Percentiles rank a stretch among this genome's conserved stretches.
These are phyloP conservation scores for Eurystomus gularis DNA, from an alignment of 2,113 vertebrate genomes.

Conservation along the genomic window DNA sequence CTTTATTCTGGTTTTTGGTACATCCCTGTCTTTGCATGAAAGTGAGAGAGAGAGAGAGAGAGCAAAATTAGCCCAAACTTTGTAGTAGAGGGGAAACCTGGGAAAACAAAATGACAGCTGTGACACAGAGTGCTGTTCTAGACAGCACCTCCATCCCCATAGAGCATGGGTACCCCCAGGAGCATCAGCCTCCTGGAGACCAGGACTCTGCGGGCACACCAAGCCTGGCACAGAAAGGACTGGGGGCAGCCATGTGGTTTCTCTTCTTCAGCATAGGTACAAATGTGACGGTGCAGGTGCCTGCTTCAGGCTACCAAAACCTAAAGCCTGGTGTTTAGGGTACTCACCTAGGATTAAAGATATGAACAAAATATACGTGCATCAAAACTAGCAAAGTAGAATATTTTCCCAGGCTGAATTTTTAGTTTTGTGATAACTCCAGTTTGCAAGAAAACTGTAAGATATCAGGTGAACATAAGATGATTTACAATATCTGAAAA, in stretches of 20 bases:
- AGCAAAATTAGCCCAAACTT: background rate
- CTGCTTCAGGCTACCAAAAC: rapidly evolving
- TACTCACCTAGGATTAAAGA: background rate
- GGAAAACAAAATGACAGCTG: background rate
- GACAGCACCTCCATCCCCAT: rapidly evolving
- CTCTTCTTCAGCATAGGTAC: background rate
- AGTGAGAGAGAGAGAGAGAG: background rate
- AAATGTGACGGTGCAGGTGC: background rate
- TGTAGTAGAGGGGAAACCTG: background rate
- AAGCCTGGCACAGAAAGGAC: background rate
- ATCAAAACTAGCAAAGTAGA: background rate
- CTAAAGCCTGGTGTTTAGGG: background rate
- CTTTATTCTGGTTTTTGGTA: background rate
- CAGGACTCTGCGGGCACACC: background rate
- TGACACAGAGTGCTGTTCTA: background rate
- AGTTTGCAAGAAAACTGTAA: background rate
- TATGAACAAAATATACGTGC: background rate
- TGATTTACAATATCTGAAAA: background rate
- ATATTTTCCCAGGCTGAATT: background rate
- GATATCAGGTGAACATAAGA: background rate
- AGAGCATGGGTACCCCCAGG: rapidly evolving
- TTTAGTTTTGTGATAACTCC: background rate
- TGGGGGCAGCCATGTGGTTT: background rate
- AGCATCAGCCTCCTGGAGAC: rapidly evolving
- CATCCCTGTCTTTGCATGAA: background rate